Evolutionary conservation across 2,797 vertebrate species (phyloP).

Genomic region (Psittacula echo): DNA sequence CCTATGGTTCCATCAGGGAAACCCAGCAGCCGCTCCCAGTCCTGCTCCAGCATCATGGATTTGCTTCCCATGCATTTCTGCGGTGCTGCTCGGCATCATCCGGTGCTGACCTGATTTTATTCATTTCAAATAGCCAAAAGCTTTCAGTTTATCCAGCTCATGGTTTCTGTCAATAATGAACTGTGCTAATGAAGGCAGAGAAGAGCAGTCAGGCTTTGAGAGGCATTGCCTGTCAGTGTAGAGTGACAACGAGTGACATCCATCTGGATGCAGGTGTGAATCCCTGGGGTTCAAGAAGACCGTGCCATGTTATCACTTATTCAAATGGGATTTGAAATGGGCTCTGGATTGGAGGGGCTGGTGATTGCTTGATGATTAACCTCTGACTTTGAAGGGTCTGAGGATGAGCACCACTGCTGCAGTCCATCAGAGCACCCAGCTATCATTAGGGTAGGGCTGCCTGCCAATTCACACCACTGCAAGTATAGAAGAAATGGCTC

Average conservation of each 20-base stretch:
- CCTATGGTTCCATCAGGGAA: fast-evolving
- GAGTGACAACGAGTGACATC: neutral
- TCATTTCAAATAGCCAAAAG: neutral
- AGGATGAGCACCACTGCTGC: neutral
- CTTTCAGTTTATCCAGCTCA: neutral
- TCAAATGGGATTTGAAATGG: neutral
- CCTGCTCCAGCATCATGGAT: neutral
- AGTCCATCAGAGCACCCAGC: too few species aligned
- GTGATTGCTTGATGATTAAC: neutral
- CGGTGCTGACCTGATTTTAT: fast-evolving
- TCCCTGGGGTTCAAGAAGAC: neutral
- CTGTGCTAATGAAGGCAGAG: neutral
- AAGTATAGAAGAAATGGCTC: neutral
- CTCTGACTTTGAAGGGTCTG: neutral
- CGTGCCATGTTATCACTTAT: fast-evolving
- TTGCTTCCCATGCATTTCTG: neutral
- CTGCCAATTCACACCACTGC: neutral
- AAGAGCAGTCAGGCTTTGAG: neutral
- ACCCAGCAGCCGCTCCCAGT: neutral
- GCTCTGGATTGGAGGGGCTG: neutral
- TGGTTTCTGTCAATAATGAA: neutral
- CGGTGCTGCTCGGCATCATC: fast-evolving
- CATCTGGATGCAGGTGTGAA: neutral
- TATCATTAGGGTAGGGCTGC: neutral
- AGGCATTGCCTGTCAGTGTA: neutral